These are phyloP conservation scores for Drosophila recens DNA, from an alignment of 2,888 invertebrate species.

Conservation along the genomic window DNA sequence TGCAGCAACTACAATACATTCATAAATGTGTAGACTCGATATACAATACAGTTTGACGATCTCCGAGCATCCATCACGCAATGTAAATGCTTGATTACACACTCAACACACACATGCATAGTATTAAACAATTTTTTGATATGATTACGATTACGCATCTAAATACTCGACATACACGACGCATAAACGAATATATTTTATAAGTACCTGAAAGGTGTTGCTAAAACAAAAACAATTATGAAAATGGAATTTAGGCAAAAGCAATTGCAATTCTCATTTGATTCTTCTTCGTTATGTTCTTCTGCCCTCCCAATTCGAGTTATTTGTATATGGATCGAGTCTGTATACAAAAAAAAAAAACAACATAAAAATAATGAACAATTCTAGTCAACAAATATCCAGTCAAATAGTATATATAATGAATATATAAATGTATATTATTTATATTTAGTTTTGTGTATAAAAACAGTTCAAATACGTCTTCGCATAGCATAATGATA, in stretches of 20 bases:
- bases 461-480: slow-evolving; percentile 33
- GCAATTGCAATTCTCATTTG: slow-evolving; percentile 44
- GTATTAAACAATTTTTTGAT: slow-evolving; percentile 37
- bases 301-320: slow-evolving; percentile 1
- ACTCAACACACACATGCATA: slow-evolving; percentile 29
- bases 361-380: slow-evolving; percentile 10
- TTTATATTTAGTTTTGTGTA: slow-evolving; percentile 25
- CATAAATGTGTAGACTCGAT: neutral
- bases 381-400: slow-evolving; percentile 45
- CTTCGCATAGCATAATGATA: slow-evolving; percentile 56
- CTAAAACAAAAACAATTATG: slow-evolving; percentile 25
- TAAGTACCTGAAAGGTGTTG: slow-evolving; percentile 69
- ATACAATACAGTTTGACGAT: slow-evolving; percentile 16
- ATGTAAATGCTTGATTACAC: slow-evolving; percentile 45
- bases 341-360: slow-evolving; percentile 28
- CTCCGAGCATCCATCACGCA: slow-evolving; percentile 28
- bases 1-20: slow-evolving; percentile 4
- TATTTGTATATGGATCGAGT: slow-evolving; percentile 33
- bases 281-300: slow-evolving; percentile 29
- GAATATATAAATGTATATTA: slow-evolving; percentile 8
- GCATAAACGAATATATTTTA: slow-evolving; percentile 57
- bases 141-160: slow-evolving; percentile 25
- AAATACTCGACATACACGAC: slow-evolving; percentile 30
- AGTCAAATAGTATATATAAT: slow-evolving; percentile 5
- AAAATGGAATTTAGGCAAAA: slow-evolving; percentile 22